Conservation (phyloP, 1,140 invertebrate genomes). For the Drosophila mayri region DNA sequence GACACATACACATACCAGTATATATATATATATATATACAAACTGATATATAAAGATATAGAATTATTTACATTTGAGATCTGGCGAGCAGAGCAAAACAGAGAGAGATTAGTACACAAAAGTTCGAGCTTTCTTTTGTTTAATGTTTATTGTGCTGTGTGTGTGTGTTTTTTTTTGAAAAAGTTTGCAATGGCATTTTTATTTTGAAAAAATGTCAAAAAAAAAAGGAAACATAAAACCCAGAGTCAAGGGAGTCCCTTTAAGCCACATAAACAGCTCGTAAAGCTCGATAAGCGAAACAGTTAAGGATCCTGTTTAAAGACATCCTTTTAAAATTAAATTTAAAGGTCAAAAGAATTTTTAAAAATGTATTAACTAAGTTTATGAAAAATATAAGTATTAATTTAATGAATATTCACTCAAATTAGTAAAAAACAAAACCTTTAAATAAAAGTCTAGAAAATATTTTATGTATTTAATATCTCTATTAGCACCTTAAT, state of each 20-base stretch:
- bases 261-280: background rate
- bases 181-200: constrained; percentile 32
- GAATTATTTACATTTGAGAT: constrained; percentile 33
- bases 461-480: background rate
- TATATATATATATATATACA: constrained; percentile 8
- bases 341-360: too few species aligned
- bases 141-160: constrained; percentile 19
- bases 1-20: constrained; percentile 42
- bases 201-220: too few species aligned
- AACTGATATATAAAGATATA: constrained; percentile 32
- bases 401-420: background rate
- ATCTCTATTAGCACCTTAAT: background rate
- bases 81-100: constrained; percentile 32
- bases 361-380: background rate
- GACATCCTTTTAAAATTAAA: background rate
- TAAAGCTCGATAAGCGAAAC: constrained; percentile 9
- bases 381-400: background rate
- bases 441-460: background rate
- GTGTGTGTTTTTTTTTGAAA: constrained; percentile 14
- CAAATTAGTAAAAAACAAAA: background rate
- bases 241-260: constrained; percentile 9
- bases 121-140: constrained; percentile 30
- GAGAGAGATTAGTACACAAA: constrained; percentile 33
- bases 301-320: background rate
- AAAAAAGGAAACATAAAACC: constrained; percentile 35